Evolutionary conservation across 2,888 invertebrate genomes (phyloP), one percentile per base, ranked within the genome.

Genomic region (Spodoptera exigua): DNA sequence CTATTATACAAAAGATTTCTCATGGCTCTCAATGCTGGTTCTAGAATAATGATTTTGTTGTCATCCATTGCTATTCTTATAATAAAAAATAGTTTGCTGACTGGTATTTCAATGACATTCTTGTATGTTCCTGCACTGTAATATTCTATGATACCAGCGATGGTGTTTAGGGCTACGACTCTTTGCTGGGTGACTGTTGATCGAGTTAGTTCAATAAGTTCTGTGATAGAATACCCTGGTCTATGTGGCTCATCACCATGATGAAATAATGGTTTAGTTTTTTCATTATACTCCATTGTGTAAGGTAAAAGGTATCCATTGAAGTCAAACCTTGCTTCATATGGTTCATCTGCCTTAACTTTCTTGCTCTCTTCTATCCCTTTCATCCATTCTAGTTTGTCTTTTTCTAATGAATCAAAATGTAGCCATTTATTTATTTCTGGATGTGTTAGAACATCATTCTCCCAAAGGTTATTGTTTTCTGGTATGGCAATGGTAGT

Each of bases 221-320:
- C 99, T 73, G 97, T 97, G 11, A 99, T 87, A 0, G 98, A 96
- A 87, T 99, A 99, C 0, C 99, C 99, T 2, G 99, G 97, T 63
- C 98, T 95, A 64, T 96, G 97, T 7, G 98, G 97, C 86, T 99
- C 99, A 71, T 98, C 97, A 0, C 99, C 99, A 89, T 99, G 99
- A 87, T 99, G 97, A 88, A 98, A 98, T 13, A 99, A 94, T 18
- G 95, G 90, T 78, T 96, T 95, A 0, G 94, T 94, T 58, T 94
- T 80, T 49, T 94, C 95, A 67, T 90, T 91, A 65, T 89, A 95
- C 45, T 96, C 96, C 43, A 95, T 94, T 39, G 95, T 93, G 76
- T 96, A 98, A 0, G 98, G 97, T 52, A 98, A 84, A 0, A 98
- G 89, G 76, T 96, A 95, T 2, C 98, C 98, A 73, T 96, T 95